phyloP scores from a whole-genome alignment of 2,797 vertebrate genomes.

The Poecile montanus region DNA sequence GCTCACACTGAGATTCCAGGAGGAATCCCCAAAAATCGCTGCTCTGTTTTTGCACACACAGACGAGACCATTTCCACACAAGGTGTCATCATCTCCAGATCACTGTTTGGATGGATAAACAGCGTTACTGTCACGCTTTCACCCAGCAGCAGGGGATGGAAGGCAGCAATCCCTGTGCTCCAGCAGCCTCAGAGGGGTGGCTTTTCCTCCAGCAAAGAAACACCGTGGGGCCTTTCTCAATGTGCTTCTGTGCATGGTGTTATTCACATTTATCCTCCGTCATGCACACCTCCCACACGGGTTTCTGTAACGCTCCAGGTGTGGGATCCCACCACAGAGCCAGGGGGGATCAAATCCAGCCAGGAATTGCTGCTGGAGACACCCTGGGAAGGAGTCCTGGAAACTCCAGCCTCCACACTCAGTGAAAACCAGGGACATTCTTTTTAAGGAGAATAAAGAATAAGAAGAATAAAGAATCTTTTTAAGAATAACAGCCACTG shows the following conservation, averaged over 20 bases:
- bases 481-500: not conserved
- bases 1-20: not conserved
- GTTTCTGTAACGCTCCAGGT: fast-evolving
- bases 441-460: not conserved
- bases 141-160: not conserved
- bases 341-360: not conserved
- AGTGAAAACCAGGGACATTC: fast-evolving
- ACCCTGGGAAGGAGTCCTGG: not conserved
- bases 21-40: not conserved
- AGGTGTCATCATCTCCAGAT: not conserved
- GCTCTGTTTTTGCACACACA: not conserved
- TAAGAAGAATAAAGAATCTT: not conserved
- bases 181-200: not conserved
- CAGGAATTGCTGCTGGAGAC: not conserved
- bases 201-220: not conserved
- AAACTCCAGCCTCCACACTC: not conserved
- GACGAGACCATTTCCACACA: not conserved
- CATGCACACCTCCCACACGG: fast-evolving
- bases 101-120: not conserved
- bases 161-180: not conserved
- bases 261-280: not conserved
- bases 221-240: not conserved
- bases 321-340: not conserved
- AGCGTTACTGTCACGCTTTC: not conserved
- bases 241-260: fast-evolving